Base-by-base conservation (phyloP, 2,797 vertebrate genomes). In the Fringilla coelebs region DNA sequence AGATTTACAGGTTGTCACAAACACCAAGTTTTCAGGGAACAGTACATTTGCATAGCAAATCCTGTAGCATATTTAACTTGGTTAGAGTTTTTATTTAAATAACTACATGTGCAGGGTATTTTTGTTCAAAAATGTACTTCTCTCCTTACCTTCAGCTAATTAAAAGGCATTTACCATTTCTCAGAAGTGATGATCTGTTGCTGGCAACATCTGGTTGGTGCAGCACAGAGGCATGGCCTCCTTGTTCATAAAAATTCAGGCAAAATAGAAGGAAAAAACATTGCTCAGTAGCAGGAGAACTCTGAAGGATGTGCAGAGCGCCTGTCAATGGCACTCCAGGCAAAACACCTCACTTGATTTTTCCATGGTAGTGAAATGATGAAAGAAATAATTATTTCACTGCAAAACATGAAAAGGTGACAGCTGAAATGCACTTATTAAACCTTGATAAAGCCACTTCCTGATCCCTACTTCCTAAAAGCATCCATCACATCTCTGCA, bases 131-230 rank as follows among this genome's bases (percentile, higher is more conserved):
- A 90, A 90, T 29, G 48, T 29, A 52, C 63, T 57, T 86, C 11
- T 10, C 31, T 90, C 70, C 71, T 90, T 72, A 77, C 67, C 45
- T 96, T 78, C 96, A 75, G 73, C 94, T 95, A 74, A 90, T 93
- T 95, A 92, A 95, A 96, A 97, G 67, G 63, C 80, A 89, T 96
- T 97, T 96, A 93, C 91, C 87, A 40, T 90, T 93, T 96, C 58
- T 95, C 93, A 95, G 83, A n/a, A 73, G 85, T 68, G 93, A 86
- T 60, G 92, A 66, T 86, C 80, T 45, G 72, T n/a, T 58, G 93
- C 96, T 95, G 77, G 87, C 89, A 96, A 94, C 58, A 92, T 52
- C 51, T 43, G 43, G n/a, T 49, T 88, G 60, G 79, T 81, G 83
- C 82, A 85, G 65, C 46, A 17, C 61, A 77, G 14, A 60, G 45